Evolutionary conservation across 2,797 vertebrate species (phyloP).

Genomic region (Limnodromus scolopaceus): DNA sequence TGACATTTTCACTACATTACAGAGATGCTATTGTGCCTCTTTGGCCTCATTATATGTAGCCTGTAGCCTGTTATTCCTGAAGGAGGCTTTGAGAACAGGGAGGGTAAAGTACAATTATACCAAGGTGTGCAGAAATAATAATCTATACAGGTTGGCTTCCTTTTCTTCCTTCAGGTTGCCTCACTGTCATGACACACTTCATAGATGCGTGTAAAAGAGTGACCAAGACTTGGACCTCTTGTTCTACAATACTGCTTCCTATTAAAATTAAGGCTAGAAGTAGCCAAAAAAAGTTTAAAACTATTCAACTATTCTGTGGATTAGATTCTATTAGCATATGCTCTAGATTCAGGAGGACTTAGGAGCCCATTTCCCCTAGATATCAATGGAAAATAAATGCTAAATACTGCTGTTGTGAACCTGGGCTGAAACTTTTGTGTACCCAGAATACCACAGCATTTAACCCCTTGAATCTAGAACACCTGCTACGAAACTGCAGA

Average conservation of each 20-base stretch:
- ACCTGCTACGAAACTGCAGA: neutral
- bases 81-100: neutral
- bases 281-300: neutral
- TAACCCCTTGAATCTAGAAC: neutral
- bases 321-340: neutral
- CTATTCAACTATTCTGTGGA: neutral
- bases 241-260: neutral
- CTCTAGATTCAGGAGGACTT: neutral
- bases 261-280: neutral
- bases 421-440: neutral
- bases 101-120: neutral
- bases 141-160: neutral
- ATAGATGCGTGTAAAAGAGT: accelerated
- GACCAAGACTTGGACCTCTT: neutral
- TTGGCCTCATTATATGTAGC: neutral
- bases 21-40: neutral
- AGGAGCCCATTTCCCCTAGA: neutral
- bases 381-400: neutral
- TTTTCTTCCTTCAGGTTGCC: neutral
- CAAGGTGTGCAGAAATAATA: neutral
- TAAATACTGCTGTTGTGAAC: neutral
- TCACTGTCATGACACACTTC: neutral
- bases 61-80: neutral
- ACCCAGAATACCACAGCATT: neutral
- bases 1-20: neutral